Conservation (phyloP, 2,888 invertebrate genomes). For the Machimus rusticus region DNA sequence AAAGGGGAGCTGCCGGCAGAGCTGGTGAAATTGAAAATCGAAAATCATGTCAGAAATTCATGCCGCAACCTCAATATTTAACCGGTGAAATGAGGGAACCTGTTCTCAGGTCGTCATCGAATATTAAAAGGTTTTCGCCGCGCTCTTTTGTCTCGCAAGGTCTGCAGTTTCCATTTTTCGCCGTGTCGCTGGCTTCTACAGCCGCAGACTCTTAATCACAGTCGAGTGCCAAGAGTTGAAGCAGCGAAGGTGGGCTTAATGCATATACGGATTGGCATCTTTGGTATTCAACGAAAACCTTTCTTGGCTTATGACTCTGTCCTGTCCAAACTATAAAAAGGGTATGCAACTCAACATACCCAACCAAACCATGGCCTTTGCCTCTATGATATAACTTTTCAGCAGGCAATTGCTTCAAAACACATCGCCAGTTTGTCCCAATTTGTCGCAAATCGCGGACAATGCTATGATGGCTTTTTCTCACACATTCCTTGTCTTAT, state of each 20-base stretch:
- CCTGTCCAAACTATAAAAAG: neutral
- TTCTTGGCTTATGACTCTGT: neutral
- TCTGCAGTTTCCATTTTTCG: constrained; percentile 1
- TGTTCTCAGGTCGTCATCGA: constrained; percentile 16
- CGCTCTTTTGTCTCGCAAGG: constrained; percentile 1
- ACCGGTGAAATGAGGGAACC: constrained; percentile 15
- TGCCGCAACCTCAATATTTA: constrained; percentile 37
- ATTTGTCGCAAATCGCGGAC: constrained; percentile 11
- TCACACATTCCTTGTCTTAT: neutral
- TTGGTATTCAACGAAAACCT: neutral
- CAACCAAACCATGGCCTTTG: neutral
- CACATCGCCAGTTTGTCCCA: neutral
- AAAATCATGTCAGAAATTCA: constrained; percentile 39
- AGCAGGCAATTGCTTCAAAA: neutral
- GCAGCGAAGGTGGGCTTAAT: neutral
- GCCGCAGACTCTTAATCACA: neutral
- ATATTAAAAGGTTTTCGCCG: neutral
- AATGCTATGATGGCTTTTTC: neutral
- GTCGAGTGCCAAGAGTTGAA: neutral
- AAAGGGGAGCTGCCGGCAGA: neutral
- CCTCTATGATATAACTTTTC: neutral
- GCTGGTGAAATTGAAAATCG: constrained; percentile 28
- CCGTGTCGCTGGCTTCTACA: neutral
- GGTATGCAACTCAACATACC: neutral
- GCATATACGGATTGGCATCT: neutral